phyloP scores from a whole-genome alignment of 2,797 vertebrate genomes.

The Dryobates pubescens region DNA sequence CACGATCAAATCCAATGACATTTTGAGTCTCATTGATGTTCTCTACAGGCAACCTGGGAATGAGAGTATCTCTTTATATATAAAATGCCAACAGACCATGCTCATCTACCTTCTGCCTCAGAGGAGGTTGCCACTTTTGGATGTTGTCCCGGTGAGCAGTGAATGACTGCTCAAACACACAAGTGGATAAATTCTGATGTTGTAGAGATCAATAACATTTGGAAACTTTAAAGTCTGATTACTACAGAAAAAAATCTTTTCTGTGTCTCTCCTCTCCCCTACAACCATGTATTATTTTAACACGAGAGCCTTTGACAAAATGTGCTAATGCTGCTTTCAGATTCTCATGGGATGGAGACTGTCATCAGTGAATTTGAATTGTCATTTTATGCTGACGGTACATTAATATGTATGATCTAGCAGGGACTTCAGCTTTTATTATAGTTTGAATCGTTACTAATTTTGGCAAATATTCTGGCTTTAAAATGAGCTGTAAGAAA shows the following conservation, averaged over 20 bases:
- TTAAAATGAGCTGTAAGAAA: conserved; percentile 10
- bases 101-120: background rate
- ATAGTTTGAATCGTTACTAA: conserved; percentile 14
- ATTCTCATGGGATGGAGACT: background rate
- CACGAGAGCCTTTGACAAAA: background rate
- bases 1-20: background rate
- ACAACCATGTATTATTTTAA: background rate
- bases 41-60: background rate
- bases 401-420: conserved; percentile 17
- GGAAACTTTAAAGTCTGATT: background rate
- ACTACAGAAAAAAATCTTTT: background rate
- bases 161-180: background rate
- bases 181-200: background rate
- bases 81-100: background rate
- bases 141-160: background rate
- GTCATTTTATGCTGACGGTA: conserved; percentile 6
- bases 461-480: conserved; percentile 41
- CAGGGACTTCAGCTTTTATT: conserved; percentile 22
- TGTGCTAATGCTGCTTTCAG: background rate
- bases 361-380: conserved; percentile 34
- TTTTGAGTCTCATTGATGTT: background rate
- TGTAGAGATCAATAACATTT: background rate
- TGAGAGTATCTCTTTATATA: background rate
- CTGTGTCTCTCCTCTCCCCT: background rate
- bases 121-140: background rate